phyloP scores from a whole-genome alignment of 2,797 vertebrate species.

The Galaxias olidus region DNA sequence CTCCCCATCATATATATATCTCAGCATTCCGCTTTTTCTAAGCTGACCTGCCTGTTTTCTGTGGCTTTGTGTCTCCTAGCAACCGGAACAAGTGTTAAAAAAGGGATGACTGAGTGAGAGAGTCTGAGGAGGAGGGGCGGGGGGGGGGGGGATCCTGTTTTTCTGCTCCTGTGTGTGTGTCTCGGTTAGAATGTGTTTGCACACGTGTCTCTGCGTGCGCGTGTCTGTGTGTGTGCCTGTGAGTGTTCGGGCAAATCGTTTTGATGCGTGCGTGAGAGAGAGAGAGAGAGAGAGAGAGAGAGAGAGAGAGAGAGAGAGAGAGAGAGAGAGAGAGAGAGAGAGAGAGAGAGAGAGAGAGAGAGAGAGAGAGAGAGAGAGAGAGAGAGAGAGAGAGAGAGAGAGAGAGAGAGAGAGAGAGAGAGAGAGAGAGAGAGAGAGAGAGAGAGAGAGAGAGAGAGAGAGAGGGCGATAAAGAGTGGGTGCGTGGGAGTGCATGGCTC shows the following conservation, averaged over 20 bases:
- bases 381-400: too few species aligned
- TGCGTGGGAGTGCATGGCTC: conserved; percentile 11
- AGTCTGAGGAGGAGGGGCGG: conserved; percentile 48
- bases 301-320: neutral
- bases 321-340: too few species aligned
- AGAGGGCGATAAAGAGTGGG: neutral
- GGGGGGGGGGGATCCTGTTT: conserved; percentile 52
- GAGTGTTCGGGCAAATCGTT: neutral
- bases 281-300: neutral
- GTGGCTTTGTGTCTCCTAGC: conserved; percentile 79
- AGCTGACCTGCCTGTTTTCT: conserved; percentile 71
- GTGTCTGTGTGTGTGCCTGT: conserved; percentile 5
- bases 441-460: neutral
- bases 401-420: too few species aligned
- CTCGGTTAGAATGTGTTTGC: conserved; percentile 50
- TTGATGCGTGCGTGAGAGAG: neutral
- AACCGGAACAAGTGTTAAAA: conserved; percentile 80
- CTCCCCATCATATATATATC: conserved; percentile 36
- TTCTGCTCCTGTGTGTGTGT: conserved; percentile 66
- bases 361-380: too few species aligned
- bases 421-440: too few species aligned
- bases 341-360: too few species aligned
- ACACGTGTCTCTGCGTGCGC: conserved; percentile 5
- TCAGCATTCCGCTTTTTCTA: conserved; percentile 63
- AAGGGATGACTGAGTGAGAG: conserved; percentile 70